Evolutionary conservation across 2,888 invertebrate genomes (phyloP), one percentile per base, ranked within the genome.

Genomic region (Mystacides longicornis): DNA sequence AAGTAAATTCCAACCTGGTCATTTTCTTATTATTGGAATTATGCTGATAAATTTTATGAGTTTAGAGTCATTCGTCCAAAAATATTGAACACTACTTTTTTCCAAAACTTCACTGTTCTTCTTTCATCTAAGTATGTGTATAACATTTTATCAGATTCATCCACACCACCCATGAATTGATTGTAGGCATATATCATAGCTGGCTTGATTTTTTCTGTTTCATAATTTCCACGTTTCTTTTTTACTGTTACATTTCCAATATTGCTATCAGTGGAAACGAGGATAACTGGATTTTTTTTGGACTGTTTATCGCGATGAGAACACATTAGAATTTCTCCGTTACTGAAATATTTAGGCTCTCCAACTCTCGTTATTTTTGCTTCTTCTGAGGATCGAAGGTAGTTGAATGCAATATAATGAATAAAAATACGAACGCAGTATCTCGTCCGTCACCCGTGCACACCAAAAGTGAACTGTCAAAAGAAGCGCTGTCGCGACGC

Each of bases 61-160:
- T 64, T 64, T 37, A 63, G 48, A 33, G 64, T 60, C 64, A 64
- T 64, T 57, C 60, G 58, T 37, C 59, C 54, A 57, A 65, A 63
- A 49, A 64, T 61, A 56, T 62, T 63, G 59, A 65, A 63, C 31
- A 59, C 60, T 48, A 64, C 60, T 58, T 64, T 65, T 49, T 64
- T 64, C 62, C 62, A 64, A 59, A 56, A 64, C 60, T 65, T 63
- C 11, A 63, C 22, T 4, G 61, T 53, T 57, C 60, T 4, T 19
- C 22, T 9, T 21, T 64, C 62, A 54, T 64, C 64, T 43, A 64
- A 60, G 47, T 64, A 64, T 5, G 54, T 49, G 49, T 61, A 64
- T 20, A 63, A 43, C 63, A 64, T 64, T 57, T 60, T 64, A 48
- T 64, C 64, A 46, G 62, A 64, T 49, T 59, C 59, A 56, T 65